Evolutionary conservation across 2,113 vertebrate genomes (phyloP).

Genomic region (Ramphastos sulfuratus): DNA sequence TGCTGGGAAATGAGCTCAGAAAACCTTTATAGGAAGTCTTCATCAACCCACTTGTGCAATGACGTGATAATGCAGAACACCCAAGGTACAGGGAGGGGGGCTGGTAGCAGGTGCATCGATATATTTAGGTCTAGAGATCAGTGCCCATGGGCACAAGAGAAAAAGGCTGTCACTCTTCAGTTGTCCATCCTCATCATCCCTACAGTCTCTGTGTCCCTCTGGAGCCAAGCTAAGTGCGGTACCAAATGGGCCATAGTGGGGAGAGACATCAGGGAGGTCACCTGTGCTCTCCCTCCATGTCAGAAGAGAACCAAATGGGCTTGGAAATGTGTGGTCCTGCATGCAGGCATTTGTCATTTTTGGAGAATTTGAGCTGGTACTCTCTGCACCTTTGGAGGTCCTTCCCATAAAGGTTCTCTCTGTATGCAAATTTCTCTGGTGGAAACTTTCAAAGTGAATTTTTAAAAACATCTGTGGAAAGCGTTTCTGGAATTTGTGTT

Average conservation of each 20-base stretch:
- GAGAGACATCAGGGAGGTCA: neutral
- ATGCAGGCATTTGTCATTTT: fast-evolving
- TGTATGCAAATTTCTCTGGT: neutral
- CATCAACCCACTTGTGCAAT: neutral
- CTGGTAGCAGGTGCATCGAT: neutral
- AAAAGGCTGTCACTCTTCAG: neutral
- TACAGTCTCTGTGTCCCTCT: fast-evolving
- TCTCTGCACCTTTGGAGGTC: neutral
- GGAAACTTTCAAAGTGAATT: neutral
- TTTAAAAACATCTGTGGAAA: neutral
- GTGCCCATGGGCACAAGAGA: neutral
- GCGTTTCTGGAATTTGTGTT: neutral
- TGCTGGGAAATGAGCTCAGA: neutral
- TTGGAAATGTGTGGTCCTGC: neutral
- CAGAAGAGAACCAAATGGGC: neutral
- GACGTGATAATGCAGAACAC: neutral
- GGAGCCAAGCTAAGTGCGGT: neutral
- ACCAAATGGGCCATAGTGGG: fast-evolving
- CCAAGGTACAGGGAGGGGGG: fast-evolving
- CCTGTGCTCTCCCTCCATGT: neutral
- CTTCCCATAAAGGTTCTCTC: neutral
- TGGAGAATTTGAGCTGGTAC: neutral
- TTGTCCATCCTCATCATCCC: neutral
- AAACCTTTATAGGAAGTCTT: neutral
- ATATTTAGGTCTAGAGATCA: neutral